These are phyloP conservation scores for Cheirogaleus medius DNA, from an alignment of 2,113 vertebrate species.

Conservation along the genomic window DNA sequence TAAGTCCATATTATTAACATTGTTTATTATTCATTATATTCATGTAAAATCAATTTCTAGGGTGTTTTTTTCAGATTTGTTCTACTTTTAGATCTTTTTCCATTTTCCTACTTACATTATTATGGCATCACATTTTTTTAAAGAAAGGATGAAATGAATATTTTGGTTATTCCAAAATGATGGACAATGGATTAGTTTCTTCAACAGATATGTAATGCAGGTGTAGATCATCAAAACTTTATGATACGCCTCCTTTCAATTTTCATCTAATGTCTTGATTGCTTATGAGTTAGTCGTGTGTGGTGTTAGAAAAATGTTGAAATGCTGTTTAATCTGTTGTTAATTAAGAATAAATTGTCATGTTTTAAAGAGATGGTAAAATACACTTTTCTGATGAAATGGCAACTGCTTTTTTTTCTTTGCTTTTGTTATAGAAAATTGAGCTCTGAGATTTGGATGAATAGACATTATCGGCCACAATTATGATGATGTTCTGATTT, in stretches of 20 bases:
- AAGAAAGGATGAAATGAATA: neutral
- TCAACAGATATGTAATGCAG: conserved; percentile 80
- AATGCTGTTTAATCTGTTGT: conserved; percentile 77
- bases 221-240: conserved; percentile 79
- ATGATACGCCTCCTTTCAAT: conserved; percentile 79
- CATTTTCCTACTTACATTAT: neutral
- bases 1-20: neutral
- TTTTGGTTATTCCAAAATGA: conserved; percentile 5
- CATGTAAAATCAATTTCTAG: neutral
- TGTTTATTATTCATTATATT: neutral
- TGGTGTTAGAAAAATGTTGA: conserved; percentile 78
- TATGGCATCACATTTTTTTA: neutral
- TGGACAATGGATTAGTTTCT: conserved; percentile 46
- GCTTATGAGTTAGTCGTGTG: conserved; percentile 81
- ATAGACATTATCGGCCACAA: neutral
- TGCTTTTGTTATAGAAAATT: conserved; percentile 65
- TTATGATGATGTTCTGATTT: conserved; percentile 47
- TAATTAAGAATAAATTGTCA: conserved; percentile 84
- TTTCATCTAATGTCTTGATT: conserved; percentile 84
- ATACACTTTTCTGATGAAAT: conserved; percentile 63
- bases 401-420: conserved; percentile 37
- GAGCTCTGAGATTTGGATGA: neutral
- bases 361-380: conserved; percentile 70
- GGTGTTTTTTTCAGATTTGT: neutral
- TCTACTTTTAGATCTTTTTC: neutral